Conservation (phyloP, 2,797 vertebrate species). For the Oreochromis grahami region DNA sequence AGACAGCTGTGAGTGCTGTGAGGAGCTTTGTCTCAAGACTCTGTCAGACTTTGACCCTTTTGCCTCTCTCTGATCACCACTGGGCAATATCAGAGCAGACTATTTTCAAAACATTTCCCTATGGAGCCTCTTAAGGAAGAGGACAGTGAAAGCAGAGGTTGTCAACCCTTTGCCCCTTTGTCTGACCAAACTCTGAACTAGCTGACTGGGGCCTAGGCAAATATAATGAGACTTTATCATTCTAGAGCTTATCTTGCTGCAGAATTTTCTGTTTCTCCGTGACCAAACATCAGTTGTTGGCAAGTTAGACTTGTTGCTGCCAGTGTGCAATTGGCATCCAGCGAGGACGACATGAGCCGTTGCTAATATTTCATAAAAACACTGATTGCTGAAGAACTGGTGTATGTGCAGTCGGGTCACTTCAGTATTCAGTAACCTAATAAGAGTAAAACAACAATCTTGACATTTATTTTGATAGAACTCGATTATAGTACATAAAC, state of each 20-base stretch:
- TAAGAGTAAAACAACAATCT: not conserved
- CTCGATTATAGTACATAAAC: not conserved
- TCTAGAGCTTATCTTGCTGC: not conserved
- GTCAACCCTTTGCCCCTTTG: not conserved
- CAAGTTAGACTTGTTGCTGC: not conserved
- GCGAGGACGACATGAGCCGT: fast-evolving
- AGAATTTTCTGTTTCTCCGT: not conserved
- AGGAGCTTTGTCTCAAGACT: not conserved
- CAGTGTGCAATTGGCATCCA: not conserved
- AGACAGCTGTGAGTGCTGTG: not conserved
- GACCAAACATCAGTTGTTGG: not conserved
- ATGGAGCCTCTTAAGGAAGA: not conserved
- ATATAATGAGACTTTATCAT: slow-evolving; percentile 10
- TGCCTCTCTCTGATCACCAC: slow-evolving; percentile 2
- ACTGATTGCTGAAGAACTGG: not conserved
- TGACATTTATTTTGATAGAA: not conserved
- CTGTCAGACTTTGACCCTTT: not conserved
- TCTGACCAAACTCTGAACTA: not conserved
- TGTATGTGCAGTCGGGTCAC: not conserved
- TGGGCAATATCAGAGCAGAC: not conserved
- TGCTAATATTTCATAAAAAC: not conserved
- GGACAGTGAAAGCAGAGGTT: not conserved
- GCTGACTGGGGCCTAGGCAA: not conserved
- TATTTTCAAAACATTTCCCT: slow-evolving; percentile 2
- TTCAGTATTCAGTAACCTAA: not conserved